A percentile compares a stretch with the other conserved stretches of the same genome.
Conservation (phyloP, 2,888 invertebrate genomes). For the Capitulum mitella region DNA sequence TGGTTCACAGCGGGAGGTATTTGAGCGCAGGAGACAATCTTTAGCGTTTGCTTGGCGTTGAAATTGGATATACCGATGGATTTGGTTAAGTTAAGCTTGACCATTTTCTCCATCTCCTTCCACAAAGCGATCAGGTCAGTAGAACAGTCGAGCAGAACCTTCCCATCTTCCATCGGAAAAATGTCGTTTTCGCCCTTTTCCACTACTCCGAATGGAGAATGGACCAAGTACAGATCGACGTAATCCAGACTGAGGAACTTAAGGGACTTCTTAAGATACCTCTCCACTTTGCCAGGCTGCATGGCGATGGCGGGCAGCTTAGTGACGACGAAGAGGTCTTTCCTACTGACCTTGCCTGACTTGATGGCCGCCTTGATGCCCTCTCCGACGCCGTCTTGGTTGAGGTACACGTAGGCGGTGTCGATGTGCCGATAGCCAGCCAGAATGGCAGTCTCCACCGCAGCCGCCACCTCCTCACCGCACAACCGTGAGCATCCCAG, state of each 20-base stretch:
- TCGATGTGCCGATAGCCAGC: conserved; percentile 32
- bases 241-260: conserved; percentile 66
- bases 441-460: conserved; percentile 26
- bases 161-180: conserved; percentile 55
- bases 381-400: conserved; percentile 28
- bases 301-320: conserved; percentile 41
- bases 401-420: conserved; percentile 30
- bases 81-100: conserved; percentile 59
- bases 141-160: conserved; percentile 50
- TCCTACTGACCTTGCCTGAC: not conserved
- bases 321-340: not conserved
- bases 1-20: conserved; percentile 56
- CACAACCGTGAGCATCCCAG: conserved; percentile 29
- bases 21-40: conserved; percentile 54
- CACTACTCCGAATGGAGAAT: conserved; percentile 61
- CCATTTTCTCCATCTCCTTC: conserved; percentile 62
- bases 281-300: conserved; percentile 57
- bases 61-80: conserved; percentile 82
- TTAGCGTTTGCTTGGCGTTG: conserved; percentile 61
- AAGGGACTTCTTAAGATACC: conserved; percentile 60
- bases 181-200: conserved; percentile 56
- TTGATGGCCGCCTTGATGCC: conserved; percentile 14
- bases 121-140: conserved; percentile 68
- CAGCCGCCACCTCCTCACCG: not conserved
- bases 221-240: conserved; percentile 73